A percentile compares a stretch with the other conserved stretches of the same genome.
Evolutionary conservation across 2,797 vertebrate genomes (phyloP).

Genomic region (Jordanella pulchra): DNA sequence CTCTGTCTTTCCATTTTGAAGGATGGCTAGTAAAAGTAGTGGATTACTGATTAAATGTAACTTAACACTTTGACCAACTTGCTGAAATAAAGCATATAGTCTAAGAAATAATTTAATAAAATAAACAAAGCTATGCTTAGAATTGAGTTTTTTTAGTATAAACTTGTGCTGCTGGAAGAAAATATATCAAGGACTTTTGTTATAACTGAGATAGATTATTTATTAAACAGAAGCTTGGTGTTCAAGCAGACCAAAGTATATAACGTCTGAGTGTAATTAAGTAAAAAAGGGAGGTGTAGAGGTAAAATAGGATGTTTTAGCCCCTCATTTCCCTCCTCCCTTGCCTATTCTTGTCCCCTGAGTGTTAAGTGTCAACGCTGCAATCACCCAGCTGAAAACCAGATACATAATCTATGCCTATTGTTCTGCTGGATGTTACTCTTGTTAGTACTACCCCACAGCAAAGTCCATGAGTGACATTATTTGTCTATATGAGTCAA

Average conservation of each 20-base stretch:
- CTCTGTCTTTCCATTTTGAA: neutral
- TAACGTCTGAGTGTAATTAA: conserved; percentile 44
- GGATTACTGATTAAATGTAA: too few relatives aligned
- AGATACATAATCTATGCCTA: conserved; percentile 31
- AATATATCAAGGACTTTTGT: neutral
- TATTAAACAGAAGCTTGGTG: neutral
- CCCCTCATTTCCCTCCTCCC: conserved; percentile 29
- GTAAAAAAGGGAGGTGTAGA: conserved; percentile 21
- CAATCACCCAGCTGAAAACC: conserved; percentile 48
- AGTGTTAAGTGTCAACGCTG: conserved; percentile 52
- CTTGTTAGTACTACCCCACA: neutral
- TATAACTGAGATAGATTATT: neutral
- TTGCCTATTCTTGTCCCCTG: conserved; percentile 33
- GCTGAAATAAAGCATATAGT: neutral
- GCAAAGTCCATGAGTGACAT: neutral
- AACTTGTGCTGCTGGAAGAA: neutral
- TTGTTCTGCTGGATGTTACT: conserved; percentile 38
- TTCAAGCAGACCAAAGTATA: neutral
- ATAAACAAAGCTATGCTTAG: neutral
- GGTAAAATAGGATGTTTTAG: conserved; percentile 13
- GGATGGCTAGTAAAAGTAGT: neutral
- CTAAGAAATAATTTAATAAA: too few relatives aligned
- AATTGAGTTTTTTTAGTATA: neutral
- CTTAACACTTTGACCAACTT: neutral
- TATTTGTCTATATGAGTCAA: neutral